A percentile compares a stretch with the other conserved stretches of the same genome.
These are phyloP conservation scores for Shinisaurus crocodilurus DNA, from an alignment of 2,113 vertebrate genomes.

Conservation along the genomic window DNA sequence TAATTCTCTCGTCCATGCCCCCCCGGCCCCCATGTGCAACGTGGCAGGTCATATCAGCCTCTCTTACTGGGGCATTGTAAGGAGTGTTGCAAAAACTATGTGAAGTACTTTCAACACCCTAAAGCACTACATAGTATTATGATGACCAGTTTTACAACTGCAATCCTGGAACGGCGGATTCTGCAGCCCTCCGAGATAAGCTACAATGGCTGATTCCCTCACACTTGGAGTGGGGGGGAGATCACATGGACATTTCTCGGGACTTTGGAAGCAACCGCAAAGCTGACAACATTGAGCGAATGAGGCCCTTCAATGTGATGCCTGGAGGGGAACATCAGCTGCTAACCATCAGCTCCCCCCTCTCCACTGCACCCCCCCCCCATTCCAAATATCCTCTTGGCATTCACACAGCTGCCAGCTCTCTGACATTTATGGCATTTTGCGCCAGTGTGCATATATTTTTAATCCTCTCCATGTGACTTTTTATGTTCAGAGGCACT, in stretches of 20 bases:
- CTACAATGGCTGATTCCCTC: not conserved
- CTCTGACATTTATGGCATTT: conserved; percentile 21
- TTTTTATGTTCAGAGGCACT: not conserved
- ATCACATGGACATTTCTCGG: conserved; percentile 15
- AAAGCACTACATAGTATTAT: not conserved
- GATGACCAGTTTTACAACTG: rapidly evolving
- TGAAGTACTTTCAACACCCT: not conserved
- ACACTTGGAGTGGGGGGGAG: not conserved
- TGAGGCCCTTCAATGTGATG: conserved; percentile 13
- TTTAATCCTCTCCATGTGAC: conserved; percentile 45
- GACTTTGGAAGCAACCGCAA: conserved; percentile 26
- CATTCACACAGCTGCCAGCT: conserved; percentile 45
- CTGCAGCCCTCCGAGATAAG: not conserved
- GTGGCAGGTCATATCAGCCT: not conserved
- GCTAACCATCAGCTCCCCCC: conserved; percentile 28
- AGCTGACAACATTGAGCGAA: conserved; percentile 25
- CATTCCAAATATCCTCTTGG: conserved; percentile 10
- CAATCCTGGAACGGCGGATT: rapidly evolving
- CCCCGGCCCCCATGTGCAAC: not conserved
- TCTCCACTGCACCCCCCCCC: not conserved
- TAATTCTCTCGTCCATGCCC: too few species aligned
- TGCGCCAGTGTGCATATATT: conserved; percentile 37
- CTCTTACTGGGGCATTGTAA: not conserved
- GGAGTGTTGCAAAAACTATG: not conserved
- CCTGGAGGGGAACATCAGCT: conserved; percentile 66